Base-by-base conservation (phyloP, 2,113 vertebrate genomes). In the Calcarius ornatus region DNA sequence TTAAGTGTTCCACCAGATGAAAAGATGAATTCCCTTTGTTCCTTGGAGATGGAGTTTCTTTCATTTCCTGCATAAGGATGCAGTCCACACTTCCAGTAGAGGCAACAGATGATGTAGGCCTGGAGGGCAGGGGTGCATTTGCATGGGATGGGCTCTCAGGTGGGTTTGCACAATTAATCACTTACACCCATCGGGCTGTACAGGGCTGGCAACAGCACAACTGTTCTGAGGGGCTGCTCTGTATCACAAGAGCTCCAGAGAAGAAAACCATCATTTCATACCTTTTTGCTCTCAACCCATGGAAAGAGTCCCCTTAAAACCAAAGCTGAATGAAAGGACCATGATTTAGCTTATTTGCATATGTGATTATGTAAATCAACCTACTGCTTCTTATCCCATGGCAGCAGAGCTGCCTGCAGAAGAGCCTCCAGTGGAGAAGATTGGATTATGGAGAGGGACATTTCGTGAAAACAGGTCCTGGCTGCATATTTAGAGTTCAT, bases 31-130 rank as follows among this genome's bases (percentile, higher is more conserved):
- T 97, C 61, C 56, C 90, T 97, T 97, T 96, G 96, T 97, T 96
- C 95, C 88, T 92, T 1, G 0, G 82, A 95, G 90, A 93, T 92
- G 90, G 57, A 60, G 92, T 95, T 96, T 96, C 92, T 95, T 96
- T 96, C 68, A 96, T 97, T 97, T 97, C 96, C 95, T 96, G 95
- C 57, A 37, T 72, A 86, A 96, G 92, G 90, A 94, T 96, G 95
- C 82, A 93, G 95, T 81, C 90, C 90, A 94, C 76, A 88, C 90
- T 93, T 90, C 51, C 61, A 83, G 83, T 56, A 64, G 83, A 88
- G 51, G 57, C 76, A 97, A 93, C 92, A 94, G 95, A 96, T 96
- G 95, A 96, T 93, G 57, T 4, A 84, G 93, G 72, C 88, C 90
- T 94, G 72, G 65, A 94, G 90, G 76, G 76, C n/a, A 61, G 71